These are phyloP conservation scores for Agrilus biguttatus DNA, from an alignment of 2,888 invertebrate genomes.

Conservation along the genomic window DNA sequence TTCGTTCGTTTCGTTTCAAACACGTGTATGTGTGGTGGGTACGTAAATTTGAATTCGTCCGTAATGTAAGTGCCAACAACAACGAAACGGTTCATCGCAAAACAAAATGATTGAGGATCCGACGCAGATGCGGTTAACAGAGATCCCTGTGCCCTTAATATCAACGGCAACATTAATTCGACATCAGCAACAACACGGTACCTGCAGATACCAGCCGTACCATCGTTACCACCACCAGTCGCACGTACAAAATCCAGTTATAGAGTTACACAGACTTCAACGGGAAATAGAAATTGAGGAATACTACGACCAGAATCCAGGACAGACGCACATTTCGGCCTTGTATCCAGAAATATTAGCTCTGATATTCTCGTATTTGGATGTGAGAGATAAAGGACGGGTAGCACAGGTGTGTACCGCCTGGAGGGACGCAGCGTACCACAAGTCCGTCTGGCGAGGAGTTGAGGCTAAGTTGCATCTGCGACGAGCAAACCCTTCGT, in stretches of 20 bases:
- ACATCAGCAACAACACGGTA: slow-evolving; percentile 35
- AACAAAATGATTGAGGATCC: slow-evolving; percentile 35
- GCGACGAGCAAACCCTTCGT: slow-evolving; percentile 63
- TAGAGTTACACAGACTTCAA: slow-evolving; percentile 21
- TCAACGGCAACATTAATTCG: slow-evolving; percentile 35
- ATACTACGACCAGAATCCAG: slow-evolving; percentile 17
- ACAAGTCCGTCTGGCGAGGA: slow-evolving; percentile 86
- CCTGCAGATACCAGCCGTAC: slow-evolving; percentile 43
- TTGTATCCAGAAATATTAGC: slow-evolving; percentile 87
- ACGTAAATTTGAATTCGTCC: slow-evolving; percentile 14
- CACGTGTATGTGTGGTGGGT: slow-evolving; percentile 19
- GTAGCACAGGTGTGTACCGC: slow-evolving; percentile 80
- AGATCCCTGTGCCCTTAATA: slow-evolving; percentile 40
- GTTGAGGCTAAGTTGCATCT: slow-evolving; percentile 85
- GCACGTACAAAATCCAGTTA: slow-evolving; percentile 34
- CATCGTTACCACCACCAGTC: slow-evolving; percentile 56
- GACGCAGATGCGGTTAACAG: slow-evolving; percentile 41
- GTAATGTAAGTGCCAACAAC: slow-evolving; percentile 31
- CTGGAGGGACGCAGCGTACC: slow-evolving; percentile 88
- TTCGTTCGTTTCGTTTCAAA: slow-evolving; percentile 8
- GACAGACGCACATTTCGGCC: slow-evolving; percentile 66
- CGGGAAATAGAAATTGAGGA: slow-evolving; percentile 13
- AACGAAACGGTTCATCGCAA: not conserved
- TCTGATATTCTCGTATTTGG: slow-evolving; percentile 79
- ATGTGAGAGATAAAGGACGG: slow-evolving; percentile 76